phyloP scores from a whole-genome alignment of 2,113 vertebrate species.

The Rhinoptilus africanus region DNA sequence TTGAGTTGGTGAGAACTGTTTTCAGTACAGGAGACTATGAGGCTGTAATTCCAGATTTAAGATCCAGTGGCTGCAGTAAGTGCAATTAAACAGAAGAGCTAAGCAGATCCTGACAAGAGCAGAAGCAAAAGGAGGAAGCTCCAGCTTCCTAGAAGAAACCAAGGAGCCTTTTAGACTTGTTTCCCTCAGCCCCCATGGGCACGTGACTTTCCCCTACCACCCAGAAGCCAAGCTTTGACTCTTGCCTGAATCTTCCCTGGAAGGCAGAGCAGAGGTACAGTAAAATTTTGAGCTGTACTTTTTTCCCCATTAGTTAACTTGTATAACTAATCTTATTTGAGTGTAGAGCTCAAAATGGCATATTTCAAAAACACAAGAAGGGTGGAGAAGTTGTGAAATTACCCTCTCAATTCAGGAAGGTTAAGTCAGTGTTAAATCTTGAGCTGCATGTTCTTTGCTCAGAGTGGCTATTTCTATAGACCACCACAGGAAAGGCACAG shows the following conservation, averaged over 20 bases:
- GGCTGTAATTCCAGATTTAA: background rate
- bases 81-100: background rate
- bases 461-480: background rate
- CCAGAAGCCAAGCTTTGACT: background rate
- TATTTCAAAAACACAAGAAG: background rate
- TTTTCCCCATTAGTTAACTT: background rate
- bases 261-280: background rate
- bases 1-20: background rate
- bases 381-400: background rate
- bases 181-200: rapidly evolving
- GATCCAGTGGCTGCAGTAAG: background rate
- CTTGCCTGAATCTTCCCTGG: background rate
- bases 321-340: background rate
- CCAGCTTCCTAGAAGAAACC: background rate
- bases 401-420: background rate
- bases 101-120: background rate
- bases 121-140: background rate
- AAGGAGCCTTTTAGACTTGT: background rate
- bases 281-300: background rate
- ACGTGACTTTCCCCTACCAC: background rate
- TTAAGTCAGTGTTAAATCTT: background rate
- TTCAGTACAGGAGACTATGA: background rate
- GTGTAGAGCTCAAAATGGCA: background rate
- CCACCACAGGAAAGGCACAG: background rate
- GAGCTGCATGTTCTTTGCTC: background rate